Evolutionary conservation across 2,113 vertebrate species (phyloP), one percentile per base, ranked within the genome.

Genomic region (Lontra canadensis): DNA sequence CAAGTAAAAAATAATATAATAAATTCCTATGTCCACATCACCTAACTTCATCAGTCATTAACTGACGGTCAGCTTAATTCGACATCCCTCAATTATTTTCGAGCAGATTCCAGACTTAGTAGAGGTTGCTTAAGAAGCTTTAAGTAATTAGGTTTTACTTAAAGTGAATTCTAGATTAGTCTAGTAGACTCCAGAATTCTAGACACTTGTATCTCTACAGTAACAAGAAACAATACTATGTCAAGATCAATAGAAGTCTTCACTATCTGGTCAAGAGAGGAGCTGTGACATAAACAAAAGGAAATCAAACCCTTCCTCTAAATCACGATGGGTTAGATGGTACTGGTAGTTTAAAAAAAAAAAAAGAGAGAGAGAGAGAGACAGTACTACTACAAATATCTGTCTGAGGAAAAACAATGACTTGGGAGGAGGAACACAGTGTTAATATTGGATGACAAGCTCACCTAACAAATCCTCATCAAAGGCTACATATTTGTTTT

Each of bases 161-260:
- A 65, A 63, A 63, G 61, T 65, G 31, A 67, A 67, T 15, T 67
- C 63, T 67, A 18, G 31, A 67, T 31, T 65, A 65, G 63, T 67
- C 63, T 67, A 67, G 31, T 34, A 67, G 63, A 67, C 14, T 93
- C 20, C 39, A 88, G 20, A 96, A 92, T 55, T 90, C 80, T n/a
- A 79, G n/a, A 34, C 18, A 42, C 36, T 7, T 39, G 20, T 34
- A 59, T 31, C 55, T 88, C 9, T 47, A 25, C 3, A 29, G 1
- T 44, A 69, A 87, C 5, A n/a, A 55, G 31, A 59, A 73, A 57
- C 11, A 91, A 59, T 20, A 44, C 4, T 36, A 1, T 1, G 4
- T 9, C n/a, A 31, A 31, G 6, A 89, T 26, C 4, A 21, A n/a
- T 0, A 90, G 73, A 93, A 76, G 26, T 29, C 12, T 47, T 21